A percentile compares a stretch with the other conserved stretches of the same genome.
Conservation (phyloP, 64 coral and sea anemone genomes). For the Acropora yongei region DNA sequence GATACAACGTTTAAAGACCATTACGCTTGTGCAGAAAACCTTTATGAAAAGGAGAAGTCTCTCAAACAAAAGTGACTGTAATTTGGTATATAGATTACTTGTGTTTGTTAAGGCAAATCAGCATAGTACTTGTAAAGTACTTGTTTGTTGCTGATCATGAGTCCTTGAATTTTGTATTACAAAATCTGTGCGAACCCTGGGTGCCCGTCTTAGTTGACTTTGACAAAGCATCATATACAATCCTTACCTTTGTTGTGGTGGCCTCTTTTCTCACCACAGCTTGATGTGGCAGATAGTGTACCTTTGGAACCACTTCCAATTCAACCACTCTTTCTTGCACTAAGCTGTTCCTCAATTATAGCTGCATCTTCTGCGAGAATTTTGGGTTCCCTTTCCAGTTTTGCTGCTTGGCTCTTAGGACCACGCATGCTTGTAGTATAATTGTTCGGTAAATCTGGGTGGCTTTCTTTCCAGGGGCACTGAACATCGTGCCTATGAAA, state of each 20-base stretch:
- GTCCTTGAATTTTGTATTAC: not conserved
- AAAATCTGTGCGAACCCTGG: not conserved
- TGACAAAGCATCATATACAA: slow-evolving; percentile 9
- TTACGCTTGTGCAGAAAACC: not conserved
- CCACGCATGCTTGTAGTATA: slow-evolving; percentile 3
- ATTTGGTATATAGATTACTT: slow-evolving; percentile 35
- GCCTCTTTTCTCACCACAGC: slow-evolving; percentile 7
- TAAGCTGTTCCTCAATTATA: slow-evolving; percentile 16
- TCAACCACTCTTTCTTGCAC: not conserved
- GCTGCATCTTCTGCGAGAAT: not conserved
- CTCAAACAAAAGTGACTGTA: slow-evolving; percentile 56
- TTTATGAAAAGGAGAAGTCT: slow-evolving; percentile 35
- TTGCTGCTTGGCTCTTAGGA: not conserved
- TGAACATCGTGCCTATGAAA: slow-evolving; percentile 17
- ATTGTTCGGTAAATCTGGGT: not conserved
- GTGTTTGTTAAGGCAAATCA: not conserved
- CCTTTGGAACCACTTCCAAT: not conserved
- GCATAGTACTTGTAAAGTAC: not conserved
- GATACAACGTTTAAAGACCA: no score
- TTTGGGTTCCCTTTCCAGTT: slow-evolving; percentile 1
- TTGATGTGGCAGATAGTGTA: slow-evolving; percentile 42
- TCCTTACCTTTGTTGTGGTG: slow-evolving; percentile 4
- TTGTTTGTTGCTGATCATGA: not conserved
- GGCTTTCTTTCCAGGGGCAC: slow-evolving; percentile 15
- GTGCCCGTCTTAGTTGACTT: no score